phyloP scores from a whole-genome alignment of 35 echinoderm and acorn worm genomes.

The Holothuria glaberrima region DNA sequence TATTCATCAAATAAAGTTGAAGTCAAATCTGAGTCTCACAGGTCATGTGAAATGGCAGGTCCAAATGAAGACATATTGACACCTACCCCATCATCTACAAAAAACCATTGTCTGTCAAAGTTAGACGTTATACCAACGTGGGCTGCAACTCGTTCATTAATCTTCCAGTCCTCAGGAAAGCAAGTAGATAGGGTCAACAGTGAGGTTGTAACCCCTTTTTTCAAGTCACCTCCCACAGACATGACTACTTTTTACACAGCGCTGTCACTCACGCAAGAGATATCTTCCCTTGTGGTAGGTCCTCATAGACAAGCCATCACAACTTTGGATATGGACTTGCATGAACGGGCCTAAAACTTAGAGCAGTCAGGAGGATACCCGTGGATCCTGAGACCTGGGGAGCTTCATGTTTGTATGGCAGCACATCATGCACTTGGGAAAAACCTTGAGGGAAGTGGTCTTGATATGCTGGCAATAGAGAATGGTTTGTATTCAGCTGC shows the following conservation, averaged over 20 bases:
- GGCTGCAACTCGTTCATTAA: conserved; percentile 46
- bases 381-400: conserved; percentile 39
- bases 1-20: too few relatives aligned
- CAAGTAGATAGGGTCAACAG: neutral
- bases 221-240: conserved; percentile 24
- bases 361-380: conserved; percentile 43
- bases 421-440: conserved; percentile 26
- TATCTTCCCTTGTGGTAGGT: conserved; percentile 35
- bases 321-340: conserved; percentile 49
- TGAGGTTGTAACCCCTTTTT: conserved; percentile 17
- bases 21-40: too few relatives aligned
- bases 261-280: conserved; percentile 39
- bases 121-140: conserved; percentile 45
- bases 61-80: conserved; percentile 24
- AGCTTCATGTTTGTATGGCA: conserved; percentile 52
- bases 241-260: conserved; percentile 16
- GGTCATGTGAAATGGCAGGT: too few relatives aligned
- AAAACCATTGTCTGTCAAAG: neutral
- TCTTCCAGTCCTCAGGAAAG: conserved; percentile 10
- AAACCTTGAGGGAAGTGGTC: neutral
- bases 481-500: too few relatives aligned
- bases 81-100: neutral
- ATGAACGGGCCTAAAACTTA: conserved; percentile 32
- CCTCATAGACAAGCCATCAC: conserved; percentile 8
- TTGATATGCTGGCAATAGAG: conserved; percentile 11